These are phyloP conservation scores for Saturnia japonica DNA, from an alignment of 2,888 invertebrate species.

Conservation along the genomic window DNA sequence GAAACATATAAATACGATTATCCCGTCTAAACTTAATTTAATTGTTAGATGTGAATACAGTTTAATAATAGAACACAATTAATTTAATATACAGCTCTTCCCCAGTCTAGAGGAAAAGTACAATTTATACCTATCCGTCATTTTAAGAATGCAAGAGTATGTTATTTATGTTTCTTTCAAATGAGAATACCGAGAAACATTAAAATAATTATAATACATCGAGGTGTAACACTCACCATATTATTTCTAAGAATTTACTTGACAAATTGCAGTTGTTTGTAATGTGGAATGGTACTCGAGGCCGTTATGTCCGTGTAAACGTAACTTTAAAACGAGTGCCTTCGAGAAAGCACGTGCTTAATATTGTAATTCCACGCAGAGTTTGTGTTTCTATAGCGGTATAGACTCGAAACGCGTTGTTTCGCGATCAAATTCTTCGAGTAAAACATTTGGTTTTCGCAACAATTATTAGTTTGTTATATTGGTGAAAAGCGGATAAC, in stretches of 20 bases:
- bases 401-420: not conserved
- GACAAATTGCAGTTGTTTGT: not conserved
- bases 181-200: not conserved
- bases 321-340: not conserved
- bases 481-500: too few relatives aligned
- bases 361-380: not conserved
- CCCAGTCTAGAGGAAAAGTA: not conserved
- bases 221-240: not conserved
- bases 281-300: not conserved
- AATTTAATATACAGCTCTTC: not conserved
- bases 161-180: not conserved
- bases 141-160: not conserved
- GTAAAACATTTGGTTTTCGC: not conserved
- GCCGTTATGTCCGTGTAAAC: not conserved
- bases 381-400: not conserved
- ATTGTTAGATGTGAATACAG: too few relatives aligned
- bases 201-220: not conserved
- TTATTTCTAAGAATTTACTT: conserved; percentile 9
- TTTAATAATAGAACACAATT: not conserved
- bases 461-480: too few relatives aligned
- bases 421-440: not conserved
- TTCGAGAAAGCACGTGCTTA: not conserved
- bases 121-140: not conserved
- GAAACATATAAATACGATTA: too few relatives aligned
- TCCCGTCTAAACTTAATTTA: too few relatives aligned